Conservation (phyloP, 2,888 invertebrate genomes). For the Omphaloscelis lunosa region DNA sequence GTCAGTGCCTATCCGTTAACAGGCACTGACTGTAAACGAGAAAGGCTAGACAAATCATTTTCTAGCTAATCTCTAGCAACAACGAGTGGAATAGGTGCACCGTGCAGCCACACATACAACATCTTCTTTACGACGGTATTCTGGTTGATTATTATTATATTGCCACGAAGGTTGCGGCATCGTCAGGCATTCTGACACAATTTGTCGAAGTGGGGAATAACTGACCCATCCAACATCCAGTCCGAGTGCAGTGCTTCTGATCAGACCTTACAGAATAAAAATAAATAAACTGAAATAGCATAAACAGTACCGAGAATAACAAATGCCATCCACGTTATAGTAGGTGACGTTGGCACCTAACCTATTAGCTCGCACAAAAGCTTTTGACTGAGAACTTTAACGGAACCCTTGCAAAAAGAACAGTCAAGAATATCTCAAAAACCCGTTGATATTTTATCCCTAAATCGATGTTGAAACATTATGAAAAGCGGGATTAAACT, state of each 20-base stretch:
- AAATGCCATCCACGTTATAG: background rate
- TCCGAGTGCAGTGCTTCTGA: too few species aligned
- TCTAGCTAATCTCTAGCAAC: background rate
- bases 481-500: conserved; percentile 29
- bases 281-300: background rate
- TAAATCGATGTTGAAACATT: conserved; percentile 35
- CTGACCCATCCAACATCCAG: too few species aligned
- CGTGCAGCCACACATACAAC: too few species aligned
- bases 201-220: too few species aligned
- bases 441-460: background rate
- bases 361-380: background rate
- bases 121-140: too few species aligned
- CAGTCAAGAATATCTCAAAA: background rate
- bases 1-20: too few species aligned
- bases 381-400: background rate
- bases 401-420: background rate
- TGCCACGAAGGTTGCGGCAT: too few species aligned
- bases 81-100: background rate
- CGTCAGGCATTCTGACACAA: too few species aligned
- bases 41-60: background rate
- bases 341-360: background rate
- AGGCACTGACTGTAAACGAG: background rate
- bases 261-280: too few species aligned
- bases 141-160: too few species aligned
- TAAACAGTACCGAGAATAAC: background rate